Conservation (phyloP, 2,797 vertebrate genomes). For the Oceanodroma leucorhoa region DNA sequence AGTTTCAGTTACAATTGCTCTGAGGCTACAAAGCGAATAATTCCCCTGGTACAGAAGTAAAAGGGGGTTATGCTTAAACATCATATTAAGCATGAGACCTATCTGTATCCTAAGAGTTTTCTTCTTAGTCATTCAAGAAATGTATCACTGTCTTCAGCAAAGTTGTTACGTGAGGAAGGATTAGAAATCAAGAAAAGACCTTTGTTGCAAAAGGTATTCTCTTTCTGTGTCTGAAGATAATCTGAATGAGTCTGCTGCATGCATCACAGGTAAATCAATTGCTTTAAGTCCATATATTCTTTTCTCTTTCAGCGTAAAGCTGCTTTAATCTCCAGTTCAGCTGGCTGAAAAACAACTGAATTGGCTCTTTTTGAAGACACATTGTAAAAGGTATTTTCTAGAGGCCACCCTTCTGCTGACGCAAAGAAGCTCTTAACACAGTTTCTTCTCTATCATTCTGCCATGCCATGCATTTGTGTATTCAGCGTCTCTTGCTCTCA, state of each 20-base stretch:
- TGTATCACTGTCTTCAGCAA: background rate
- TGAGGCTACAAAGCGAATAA: background rate
- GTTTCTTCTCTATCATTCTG: background rate
- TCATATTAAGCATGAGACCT: background rate
- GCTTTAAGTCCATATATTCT: background rate
- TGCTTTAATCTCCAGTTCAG: background rate
- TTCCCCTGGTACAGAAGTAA: background rate
- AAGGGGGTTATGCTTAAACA: background rate
- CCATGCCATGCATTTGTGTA: background rate
- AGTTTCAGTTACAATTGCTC: background rate
- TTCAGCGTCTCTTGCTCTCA: background rate
- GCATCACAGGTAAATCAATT: background rate
- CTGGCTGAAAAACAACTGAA: background rate
- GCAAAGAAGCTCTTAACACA: background rate
- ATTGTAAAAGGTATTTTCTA: background rate
- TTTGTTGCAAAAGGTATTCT: background rate
- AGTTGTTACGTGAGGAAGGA: background rate
- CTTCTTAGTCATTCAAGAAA: background rate
- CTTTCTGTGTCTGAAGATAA: background rate
- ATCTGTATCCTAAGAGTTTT: background rate
- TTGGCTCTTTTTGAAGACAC: background rate
- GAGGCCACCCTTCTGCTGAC: background rate
- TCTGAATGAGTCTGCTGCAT: background rate
- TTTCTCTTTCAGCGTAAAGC: background rate
- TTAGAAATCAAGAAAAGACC: background rate